Conservation (phyloP, 2,888 invertebrate species). For the Pecten maximus region DNA sequence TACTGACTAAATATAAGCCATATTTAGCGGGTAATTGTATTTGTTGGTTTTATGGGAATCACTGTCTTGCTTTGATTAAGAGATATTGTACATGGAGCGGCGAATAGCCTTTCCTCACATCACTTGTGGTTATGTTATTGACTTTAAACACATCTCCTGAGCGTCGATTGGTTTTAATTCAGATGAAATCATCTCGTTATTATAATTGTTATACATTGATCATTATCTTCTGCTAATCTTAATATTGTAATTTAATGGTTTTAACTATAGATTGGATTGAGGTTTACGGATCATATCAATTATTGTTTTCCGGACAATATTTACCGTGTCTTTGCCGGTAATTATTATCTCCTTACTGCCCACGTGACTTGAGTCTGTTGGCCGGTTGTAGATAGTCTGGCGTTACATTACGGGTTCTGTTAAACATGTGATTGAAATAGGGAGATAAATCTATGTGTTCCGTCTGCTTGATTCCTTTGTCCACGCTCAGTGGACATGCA, state of each 20-base stretch:
- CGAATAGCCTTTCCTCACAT: not conserved
- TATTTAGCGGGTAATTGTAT: not conserved
- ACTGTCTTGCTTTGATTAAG: not conserved
- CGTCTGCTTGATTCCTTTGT: not conserved
- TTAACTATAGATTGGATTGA: too few species aligned
- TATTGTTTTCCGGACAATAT: not conserved
- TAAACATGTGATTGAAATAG: not conserved
- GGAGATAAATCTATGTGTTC: not conserved
- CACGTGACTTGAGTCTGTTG: not conserved
- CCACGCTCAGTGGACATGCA: not conserved
- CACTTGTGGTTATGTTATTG: not conserved
- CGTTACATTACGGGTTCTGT: not conserved
- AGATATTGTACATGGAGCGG: not conserved
- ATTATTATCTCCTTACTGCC: not conserved
- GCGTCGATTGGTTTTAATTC: not conserved
- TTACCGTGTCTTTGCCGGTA: not conserved
- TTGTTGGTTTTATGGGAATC: not conserved
- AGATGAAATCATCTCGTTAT: not conserved
- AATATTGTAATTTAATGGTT: not conserved
- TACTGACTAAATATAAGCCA: not conserved
- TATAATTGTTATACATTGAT: not conserved
- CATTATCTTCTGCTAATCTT: not conserved
- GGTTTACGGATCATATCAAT: too few species aligned
- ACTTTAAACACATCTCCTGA: not conserved
- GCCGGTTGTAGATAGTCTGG: too few species aligned